Evolutionary conservation across 2,888 invertebrate genomes (phyloP), one percentile per base, ranked within the genome.

Genomic region (Microplitis deprimator): DNA sequence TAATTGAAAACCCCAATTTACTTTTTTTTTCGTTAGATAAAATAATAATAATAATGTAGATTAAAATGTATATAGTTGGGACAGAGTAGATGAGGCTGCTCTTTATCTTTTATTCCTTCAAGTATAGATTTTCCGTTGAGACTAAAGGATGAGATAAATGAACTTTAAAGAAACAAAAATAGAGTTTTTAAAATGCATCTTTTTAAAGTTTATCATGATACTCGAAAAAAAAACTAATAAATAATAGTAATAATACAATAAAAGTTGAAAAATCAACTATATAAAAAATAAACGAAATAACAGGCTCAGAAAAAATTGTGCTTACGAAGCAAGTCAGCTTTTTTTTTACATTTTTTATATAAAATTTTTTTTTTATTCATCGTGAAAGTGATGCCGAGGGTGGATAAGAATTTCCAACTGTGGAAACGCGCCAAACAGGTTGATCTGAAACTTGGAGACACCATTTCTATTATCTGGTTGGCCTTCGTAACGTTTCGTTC

Each of bases 41-140:
- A 29, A 29, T 3, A 29, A 29, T 29, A 29, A 29, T 29, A 29
- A 29, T 29, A 29, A 29, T 29, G 29, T 4, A 29, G 29, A 29
- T 4, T 29, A 29, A 29, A 29, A 29, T 29, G 29, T 29, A 29
- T 29, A 29, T 29, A 29, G 29, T 29, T 29, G 29, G 29, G 1
- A 29, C 29, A 29, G 29, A 29, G 29, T 29, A 29, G 29, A 29
- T 29, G 29, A 29, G 29, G 29, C 29, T 29, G 29, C 29, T 50
- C 13, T 50, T 8, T 50, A 50, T 50, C 13, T 50, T 50, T 50
- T 8, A 69, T 59, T 50, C 80, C 81, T 83, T 82, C 81, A 74
- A 81, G 83, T 86, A 87, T 85, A 85, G 84, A 86, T 86, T 87
- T 86, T 86, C 85, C 83, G 83, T 84, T 84, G 83, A 82, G 78